Evolutionary conservation across 1,140 invertebrate species (phyloP), one percentile per base, ranked within the genome.

Genomic region (Macrosteles quadrilineatus): DNA sequence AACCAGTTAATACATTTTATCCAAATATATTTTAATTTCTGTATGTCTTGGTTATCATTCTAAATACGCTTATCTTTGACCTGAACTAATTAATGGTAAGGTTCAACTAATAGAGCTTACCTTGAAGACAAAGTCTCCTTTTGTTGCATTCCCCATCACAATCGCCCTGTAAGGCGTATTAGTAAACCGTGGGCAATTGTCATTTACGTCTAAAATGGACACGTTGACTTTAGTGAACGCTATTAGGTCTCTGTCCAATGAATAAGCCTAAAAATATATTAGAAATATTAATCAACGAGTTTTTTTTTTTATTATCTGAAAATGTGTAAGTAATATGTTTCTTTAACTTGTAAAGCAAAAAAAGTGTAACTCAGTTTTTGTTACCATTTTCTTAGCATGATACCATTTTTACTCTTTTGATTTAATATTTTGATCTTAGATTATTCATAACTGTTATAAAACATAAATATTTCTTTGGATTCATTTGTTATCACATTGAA

Each of bases 151-250:
- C 81, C 95, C 91, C 71, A 87, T 87, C 29, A 94, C 85, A 76
- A 84, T 81, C n/a, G 92, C 89, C 36, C 81, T 81, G 77, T 93
- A 95, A 59, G 83, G 78, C 1, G 81, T 81, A 73, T 89, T 84
- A 11, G 87, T 76, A 78, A 95, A 95, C 55, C 82, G 81, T 2
- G 95, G 95, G 19, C 87, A 81, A 82, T 94, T 96, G 79, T 97
- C 95, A 81, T 97, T 93, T 72, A 83, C 84, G 79, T 92, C 92
- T 64, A 91, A 79, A 64, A 94, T 87, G 78, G 92, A 89, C 17
- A 94, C 85, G 19, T 88, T 83, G 9, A 93, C 84, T 69, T 91
- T 86, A 14, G 92, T 93, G n/a, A 27, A 59, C 6, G 55, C 55
- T n/a, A 14, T n/a, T 2, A 59, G 23, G 6, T 59, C 6, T 25